These are phyloP conservation scores for Acomys russatus DNA, from an alignment of 2,797 vertebrate species.

Conservation along the genomic window DNA sequence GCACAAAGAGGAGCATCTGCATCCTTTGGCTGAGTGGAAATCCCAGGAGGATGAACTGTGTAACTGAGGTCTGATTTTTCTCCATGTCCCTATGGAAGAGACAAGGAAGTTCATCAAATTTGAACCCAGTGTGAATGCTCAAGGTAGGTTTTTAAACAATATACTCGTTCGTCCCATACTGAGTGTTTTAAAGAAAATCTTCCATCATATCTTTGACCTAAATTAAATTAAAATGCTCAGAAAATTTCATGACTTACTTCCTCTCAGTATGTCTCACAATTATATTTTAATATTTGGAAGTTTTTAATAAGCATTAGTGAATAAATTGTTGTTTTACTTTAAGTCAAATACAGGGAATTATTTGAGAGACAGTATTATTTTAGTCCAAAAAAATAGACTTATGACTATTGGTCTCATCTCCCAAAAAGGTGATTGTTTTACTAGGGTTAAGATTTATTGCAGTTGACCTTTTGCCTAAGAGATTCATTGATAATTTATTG, in stretches of 20 bases:
- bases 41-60: constrained; percentile 76
- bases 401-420: neutral
- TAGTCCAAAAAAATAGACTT: neutral
- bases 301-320: neutral
- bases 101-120: neutral
- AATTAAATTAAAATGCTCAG: constrained; percentile 30
- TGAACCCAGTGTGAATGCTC: neutral
- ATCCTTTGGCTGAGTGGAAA: constrained; percentile 22
- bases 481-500: neutral
- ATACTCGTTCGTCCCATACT: neutral
- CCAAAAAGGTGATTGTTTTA: neutral
- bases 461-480: neutral
- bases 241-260: constrained; percentile 23
- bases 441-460: neutral
- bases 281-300: constrained; percentile 38
- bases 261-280: neutral
- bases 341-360: neutral
- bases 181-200: neutral
- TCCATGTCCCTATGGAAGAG: constrained; percentile 59
- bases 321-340: neutral
- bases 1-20: constrained; percentile 62
- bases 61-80: constrained; percentile 55
- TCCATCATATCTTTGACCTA: neutral
- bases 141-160: neutral
- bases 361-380: neutral